Percentiles rank a stretch among this genome's conserved stretches.
Evolutionary conservation across 2,888 invertebrate genomes (phyloP).

Genomic region (Trachelus iudaicus): DNA sequence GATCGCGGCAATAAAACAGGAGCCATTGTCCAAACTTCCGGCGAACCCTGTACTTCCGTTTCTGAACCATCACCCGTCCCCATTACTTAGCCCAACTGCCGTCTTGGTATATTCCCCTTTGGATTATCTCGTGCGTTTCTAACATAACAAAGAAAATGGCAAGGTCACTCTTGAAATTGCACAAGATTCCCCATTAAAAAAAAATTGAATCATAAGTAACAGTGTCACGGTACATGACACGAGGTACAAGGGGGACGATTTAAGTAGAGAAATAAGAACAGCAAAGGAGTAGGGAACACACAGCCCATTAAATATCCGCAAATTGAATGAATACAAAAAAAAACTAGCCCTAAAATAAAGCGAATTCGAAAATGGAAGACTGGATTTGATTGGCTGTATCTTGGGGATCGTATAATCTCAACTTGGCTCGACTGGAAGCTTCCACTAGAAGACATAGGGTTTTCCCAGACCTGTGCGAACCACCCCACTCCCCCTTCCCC

Average conservation of each 20-base stretch:
- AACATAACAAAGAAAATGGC: no score
- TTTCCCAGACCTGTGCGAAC: not conserved
- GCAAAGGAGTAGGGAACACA: not conserved
- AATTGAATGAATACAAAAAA: constrained; percentile 7
- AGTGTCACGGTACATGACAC: not conserved
- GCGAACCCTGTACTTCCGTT: constrained; percentile 3
- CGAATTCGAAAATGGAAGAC: constrained; percentile 11
- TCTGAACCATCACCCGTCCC: not conserved
- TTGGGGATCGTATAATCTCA: constrained; percentile 11
- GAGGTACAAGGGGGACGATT: no score
- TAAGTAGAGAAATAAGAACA: not conserved
- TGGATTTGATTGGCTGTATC: constrained; percentile 19
- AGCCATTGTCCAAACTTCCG: constrained; percentile 20
- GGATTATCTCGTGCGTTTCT: no score
- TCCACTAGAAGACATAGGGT: not conserved
- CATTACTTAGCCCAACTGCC: not conserved
- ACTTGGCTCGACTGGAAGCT: not conserved
- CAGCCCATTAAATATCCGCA: not conserved
- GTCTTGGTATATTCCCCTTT: not conserved
- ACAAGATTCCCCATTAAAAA: no score
- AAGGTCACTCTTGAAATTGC: no score
- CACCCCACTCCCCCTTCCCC: not conserved
- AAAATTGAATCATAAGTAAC: not conserved
- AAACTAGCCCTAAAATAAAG: constrained; percentile 12
- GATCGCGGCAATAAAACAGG: constrained; percentile 15